phyloP scores from a whole-genome alignment of 2,797 vertebrate genomes.

The Brachyalestes nurse region DNA sequence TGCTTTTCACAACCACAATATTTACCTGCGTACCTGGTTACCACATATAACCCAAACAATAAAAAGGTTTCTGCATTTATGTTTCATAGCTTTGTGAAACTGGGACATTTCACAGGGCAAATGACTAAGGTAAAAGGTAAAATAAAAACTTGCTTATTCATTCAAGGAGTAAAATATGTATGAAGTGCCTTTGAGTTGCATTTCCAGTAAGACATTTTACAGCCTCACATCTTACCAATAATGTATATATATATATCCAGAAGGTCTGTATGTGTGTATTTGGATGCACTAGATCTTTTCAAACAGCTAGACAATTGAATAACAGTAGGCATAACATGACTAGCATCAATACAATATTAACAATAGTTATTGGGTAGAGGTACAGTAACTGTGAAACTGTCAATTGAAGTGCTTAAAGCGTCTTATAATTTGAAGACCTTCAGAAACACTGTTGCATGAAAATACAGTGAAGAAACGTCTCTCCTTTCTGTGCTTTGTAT shows the following conservation, averaged over 20 bases:
- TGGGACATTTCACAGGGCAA: not conserved
- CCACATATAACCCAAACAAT: not conserved
- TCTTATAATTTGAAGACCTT: not conserved
- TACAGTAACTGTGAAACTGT: too few species aligned
- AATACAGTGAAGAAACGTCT: not conserved
- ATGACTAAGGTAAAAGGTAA: not conserved
- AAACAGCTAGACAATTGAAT: too few species aligned
- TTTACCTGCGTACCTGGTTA: conserved; percentile 21
- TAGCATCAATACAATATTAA: too few species aligned
- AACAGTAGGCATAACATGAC: too few species aligned
- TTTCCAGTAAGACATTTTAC: not conserved
- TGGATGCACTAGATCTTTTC: too few species aligned
- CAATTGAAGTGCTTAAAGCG: not conserved
- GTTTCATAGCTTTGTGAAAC: not conserved
- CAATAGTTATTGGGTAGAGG: too few species aligned
- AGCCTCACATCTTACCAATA: not conserved
- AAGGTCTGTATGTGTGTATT: too few species aligned
- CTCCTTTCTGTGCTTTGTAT: not conserved
- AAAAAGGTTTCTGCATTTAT: not conserved
- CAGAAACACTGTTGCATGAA: not conserved
- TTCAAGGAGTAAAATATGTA: not conserved
- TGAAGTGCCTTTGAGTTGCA: not conserved
- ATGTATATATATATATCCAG: too few species aligned
- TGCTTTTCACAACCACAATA: conserved; percentile 20
- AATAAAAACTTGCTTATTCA: not conserved